These are phyloP conservation scores for Pantherophis vulpinus DNA, from an alignment of 2,797 vertebrate genomes.

Conservation along the genomic window DNA sequence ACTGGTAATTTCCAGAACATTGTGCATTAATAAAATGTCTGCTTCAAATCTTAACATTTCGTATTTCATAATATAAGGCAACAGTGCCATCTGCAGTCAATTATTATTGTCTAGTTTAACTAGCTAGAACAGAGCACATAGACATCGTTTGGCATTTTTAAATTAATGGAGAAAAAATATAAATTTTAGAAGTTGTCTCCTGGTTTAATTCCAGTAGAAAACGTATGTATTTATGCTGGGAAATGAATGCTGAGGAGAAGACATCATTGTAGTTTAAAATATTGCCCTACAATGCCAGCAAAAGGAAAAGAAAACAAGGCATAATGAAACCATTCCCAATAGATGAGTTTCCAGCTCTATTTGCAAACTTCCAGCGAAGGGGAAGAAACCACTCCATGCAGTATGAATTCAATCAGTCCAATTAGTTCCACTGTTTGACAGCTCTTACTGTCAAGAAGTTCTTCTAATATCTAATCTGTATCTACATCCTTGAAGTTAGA, in stretches of 20 bases:
- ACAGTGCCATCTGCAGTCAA: constrained; percentile 67
- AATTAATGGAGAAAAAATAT: neutral
- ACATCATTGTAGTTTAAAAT: neutral
- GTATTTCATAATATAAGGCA: constrained; percentile 35
- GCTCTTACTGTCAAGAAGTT: neutral
- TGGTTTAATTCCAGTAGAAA: neutral
- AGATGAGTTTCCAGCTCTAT: neutral
- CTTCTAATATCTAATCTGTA: neutral
- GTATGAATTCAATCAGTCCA: neutral
- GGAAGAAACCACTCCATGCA: neutral
- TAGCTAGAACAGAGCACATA: neutral
- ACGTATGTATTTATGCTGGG: neutral
- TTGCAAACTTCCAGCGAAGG: neutral
- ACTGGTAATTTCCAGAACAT: constrained; percentile 32
- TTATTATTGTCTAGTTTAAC: constrained; percentile 32
- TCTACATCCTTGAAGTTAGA: neutral
- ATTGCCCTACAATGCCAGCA: neutral
- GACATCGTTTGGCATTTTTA: constrained; percentile 2
- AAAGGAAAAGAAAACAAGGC: neutral
- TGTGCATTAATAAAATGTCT: neutral
- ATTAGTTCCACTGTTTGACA: neutral
- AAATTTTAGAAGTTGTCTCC: neutral
- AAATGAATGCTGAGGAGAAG: neutral
- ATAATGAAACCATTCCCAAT: neutral
- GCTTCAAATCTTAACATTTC: constrained; percentile 5